Conservation (phyloP, 1,140 invertebrate species). For the Coenobita brevimanus region DNA sequence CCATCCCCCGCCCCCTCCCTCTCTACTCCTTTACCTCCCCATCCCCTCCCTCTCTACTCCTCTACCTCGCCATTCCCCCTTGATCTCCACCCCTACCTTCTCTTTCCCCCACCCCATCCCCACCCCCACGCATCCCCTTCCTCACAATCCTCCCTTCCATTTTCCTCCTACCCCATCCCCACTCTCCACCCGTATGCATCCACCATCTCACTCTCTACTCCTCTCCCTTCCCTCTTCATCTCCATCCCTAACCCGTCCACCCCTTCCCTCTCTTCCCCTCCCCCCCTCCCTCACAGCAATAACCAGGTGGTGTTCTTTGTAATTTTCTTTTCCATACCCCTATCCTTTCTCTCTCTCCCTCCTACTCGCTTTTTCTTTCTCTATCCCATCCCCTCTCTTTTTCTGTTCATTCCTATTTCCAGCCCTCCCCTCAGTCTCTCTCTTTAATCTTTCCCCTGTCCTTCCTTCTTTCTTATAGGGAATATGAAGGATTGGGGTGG, state of each 20-base stretch:
- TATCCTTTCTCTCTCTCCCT: too few relatives aligned
- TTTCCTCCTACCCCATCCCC: neutral
- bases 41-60: too few relatives aligned
- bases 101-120: too few relatives aligned
- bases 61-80: too few relatives aligned
- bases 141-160: neutral
- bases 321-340: too few relatives aligned
- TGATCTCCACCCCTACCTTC: too few relatives aligned
- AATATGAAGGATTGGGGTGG: too few relatives aligned
- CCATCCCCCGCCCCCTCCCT: slow-evolving; percentile 8
- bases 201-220: neutral
- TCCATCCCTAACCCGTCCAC: neutral
- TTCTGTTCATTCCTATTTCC: neutral
- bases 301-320: neutral
- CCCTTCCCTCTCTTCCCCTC: neutral
- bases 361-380: neutral
- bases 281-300: neutral
- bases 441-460: neutral
- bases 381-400: neutral
- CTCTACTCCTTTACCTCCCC: neutral
- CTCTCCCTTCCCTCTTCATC: neutral
- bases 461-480: neutral
- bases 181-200: neutral
- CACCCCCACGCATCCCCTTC: too few relatives aligned
- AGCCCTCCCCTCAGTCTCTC: neutral